Evolutionary conservation across 2,797 vertebrate species (phyloP).

Genomic region (Heteromormyrus szaboi): DNA sequence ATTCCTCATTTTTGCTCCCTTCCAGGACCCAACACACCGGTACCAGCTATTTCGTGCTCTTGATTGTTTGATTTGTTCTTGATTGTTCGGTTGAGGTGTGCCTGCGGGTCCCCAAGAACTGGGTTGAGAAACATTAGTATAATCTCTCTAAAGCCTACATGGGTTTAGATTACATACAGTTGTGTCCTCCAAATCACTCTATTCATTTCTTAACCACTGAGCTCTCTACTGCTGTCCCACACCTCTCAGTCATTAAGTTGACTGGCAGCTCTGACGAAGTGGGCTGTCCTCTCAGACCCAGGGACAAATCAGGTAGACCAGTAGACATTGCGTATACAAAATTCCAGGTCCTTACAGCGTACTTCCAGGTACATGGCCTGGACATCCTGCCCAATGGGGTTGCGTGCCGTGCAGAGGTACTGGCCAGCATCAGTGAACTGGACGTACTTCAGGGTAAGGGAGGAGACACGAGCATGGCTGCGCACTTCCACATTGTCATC

Average conservation of each 20-base stretch:
- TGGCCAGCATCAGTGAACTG: conserved; percentile 91
- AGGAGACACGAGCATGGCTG: conserved; percentile 87
- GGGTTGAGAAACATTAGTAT: background rate
- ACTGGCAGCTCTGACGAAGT: background rate
- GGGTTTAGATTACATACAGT: background rate
- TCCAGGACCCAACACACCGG: background rate
- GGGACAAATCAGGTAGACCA: background rate
- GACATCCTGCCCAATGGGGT: conserved; percentile 84
- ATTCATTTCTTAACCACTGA: background rate
- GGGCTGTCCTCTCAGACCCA: background rate
- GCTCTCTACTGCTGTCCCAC: background rate
- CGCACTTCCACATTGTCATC: conserved; percentile 83
- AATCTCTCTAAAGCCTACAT: background rate
- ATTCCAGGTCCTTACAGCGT: conserved; percentile 74
- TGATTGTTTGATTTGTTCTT: background rate
- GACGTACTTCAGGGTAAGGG: conserved; percentile 87
- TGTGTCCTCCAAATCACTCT: background rate
- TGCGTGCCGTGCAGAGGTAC: conserved; percentile 87
- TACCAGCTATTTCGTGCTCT: background rate
- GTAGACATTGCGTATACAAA: background rate
- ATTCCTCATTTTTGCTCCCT: background rate
- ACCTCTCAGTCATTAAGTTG: background rate
- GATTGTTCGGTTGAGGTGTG: background rate
- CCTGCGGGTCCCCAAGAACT: background rate
- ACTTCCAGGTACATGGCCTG: conserved; percentile 85